Conservation (phyloP, 2,113 vertebrate genomes). For the Pollimyrus isidori region DNA sequence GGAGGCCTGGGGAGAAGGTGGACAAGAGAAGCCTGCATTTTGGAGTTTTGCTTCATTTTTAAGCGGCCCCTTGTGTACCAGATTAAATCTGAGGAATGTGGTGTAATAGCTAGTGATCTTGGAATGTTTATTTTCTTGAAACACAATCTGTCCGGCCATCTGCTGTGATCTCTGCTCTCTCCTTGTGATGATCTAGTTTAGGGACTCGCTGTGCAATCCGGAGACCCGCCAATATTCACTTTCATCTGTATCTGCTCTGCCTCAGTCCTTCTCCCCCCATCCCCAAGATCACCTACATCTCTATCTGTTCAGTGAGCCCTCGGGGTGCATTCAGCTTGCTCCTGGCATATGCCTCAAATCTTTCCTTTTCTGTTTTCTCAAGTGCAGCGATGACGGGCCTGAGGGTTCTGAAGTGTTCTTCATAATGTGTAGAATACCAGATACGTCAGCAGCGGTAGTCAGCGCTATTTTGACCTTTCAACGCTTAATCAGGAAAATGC, state of each 20-base stretch:
- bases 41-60: conserved; percentile 30
- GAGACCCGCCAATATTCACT: not conserved
- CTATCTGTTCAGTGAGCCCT: not conserved
- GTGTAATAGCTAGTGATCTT: conserved; percentile 24
- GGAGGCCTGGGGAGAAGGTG: not conserved
- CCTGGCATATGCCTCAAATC: not conserved
- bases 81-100: conserved; percentile 22
- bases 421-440: not conserved
- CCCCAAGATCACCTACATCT: not conserved
- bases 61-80: conserved; percentile 18
- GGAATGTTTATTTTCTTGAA: conserved; percentile 33
- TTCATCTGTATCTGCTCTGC: not conserved
- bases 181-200: not conserved
- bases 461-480: not conserved
- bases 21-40: conserved; percentile 16
- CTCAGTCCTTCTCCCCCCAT: not conserved
- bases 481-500: not conserved
- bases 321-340: not conserved
- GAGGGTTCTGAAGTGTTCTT: not conserved
- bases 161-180: conserved; percentile 14
- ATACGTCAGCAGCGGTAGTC: not conserved
- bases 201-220: not conserved
- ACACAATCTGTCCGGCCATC: conserved; percentile 17
- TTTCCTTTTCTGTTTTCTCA: not conserved
- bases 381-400: not conserved